These are phyloP conservation scores for Philaenus spumarius DNA, from an alignment of 1,140 invertebrate species.

Conservation along the genomic window DNA sequence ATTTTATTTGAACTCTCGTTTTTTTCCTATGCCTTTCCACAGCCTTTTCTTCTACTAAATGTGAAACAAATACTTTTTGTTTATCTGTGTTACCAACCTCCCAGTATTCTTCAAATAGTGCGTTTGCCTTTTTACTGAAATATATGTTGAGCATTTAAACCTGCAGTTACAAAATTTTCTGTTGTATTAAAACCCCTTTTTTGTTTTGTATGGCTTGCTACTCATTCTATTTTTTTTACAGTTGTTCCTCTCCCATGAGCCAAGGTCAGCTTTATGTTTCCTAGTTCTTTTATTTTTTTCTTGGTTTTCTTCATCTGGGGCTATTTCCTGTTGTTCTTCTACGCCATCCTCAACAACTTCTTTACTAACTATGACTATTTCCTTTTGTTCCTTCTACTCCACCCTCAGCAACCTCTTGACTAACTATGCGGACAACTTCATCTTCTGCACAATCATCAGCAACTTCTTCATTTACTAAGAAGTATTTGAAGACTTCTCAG, in stretches of 20 bases:
- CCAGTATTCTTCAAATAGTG: constrained; percentile 10
- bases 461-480: no score
- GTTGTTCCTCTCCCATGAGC: constrained; percentile 7
- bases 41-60: constrained; percentile 1
- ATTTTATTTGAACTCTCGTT: background rate
- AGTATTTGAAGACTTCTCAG: no score
- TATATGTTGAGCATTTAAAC: constrained; percentile 5
- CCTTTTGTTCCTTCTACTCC: no score
- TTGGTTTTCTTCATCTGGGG: no score
- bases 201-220: constrained; percentile 3
- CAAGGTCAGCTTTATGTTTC: constrained; percentile 10
- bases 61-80: constrained; percentile 13
- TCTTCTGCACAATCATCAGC: no score
- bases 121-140: background rate
- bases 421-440: no score
- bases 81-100: background rate
- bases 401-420: no score
- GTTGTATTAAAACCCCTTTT: background rate
- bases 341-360: no score
- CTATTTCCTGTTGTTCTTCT: no score
- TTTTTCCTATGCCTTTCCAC: constrained; percentile 2
- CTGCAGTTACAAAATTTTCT: constrained; percentile 11
- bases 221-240: constrained; percentile 8
- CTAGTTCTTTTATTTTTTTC: constrained; percentile 4
- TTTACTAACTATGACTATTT: no score